Percentiles rank a stretch among this genome's conserved stretches.
phyloP scores from a whole-genome alignment of 1,140 invertebrate genomes.

The Sarcophaga bullata region DNA sequence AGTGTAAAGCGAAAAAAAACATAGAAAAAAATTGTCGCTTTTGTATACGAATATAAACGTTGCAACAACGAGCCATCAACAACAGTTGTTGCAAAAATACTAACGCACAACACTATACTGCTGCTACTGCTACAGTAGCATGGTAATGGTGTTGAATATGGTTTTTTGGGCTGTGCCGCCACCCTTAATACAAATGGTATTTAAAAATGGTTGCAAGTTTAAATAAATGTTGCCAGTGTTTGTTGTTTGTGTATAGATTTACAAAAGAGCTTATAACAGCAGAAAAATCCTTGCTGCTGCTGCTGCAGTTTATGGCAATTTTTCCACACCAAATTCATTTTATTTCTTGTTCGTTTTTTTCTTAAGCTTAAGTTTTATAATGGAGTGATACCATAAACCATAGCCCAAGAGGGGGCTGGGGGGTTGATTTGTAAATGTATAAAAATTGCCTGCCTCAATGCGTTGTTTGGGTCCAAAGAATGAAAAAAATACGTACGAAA shows the following conservation, averaged over 20 bases:
- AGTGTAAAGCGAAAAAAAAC: not conserved
- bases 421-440: slow-evolving; percentile 2
- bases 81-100: not conserved
- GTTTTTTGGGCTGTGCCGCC: no score
- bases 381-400: not conserved
- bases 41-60: not conserved
- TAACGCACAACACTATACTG: not conserved
- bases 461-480: not conserved
- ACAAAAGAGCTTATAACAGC: not conserved
- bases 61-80: not conserved
- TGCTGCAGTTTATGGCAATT: slow-evolving; percentile 24
- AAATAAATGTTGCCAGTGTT: not conserved
- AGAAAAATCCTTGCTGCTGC: not conserved
- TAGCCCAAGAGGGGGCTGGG: not conserved
- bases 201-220: slow-evolving; percentile 7
- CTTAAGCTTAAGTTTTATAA: slow-evolving; percentile 25
- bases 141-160: no score
- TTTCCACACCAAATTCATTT: not conserved
- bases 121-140: not conserved
- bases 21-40: not conserved
- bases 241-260: not conserved
- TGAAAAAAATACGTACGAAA: not conserved
- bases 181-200: not conserved
- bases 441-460: slow-evolving; percentile 8
- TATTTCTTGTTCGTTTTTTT: not conserved